Evolutionary conservation across 2,797 vertebrate species (phyloP), one percentile per base, ranked within the genome.

Genomic region (Columba guinea): DNA sequence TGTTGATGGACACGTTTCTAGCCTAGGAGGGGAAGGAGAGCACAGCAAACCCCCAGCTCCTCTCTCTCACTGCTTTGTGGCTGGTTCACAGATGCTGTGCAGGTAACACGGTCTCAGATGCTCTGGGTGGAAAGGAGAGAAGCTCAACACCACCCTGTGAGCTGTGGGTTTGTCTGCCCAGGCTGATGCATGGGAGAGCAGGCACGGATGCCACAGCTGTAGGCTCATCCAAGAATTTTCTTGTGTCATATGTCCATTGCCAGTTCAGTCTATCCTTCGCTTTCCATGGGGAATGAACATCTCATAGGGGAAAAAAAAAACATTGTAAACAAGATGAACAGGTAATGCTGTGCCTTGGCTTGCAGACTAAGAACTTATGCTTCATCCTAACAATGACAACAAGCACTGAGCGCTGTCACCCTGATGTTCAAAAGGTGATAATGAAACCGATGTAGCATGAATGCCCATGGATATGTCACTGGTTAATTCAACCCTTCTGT

Each of bases 271-370:
- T 6, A 10, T 23, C 5, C 30, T 51, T 76, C 53, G 10, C 44
- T 17, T 69, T 64, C 69, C 19, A 6, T 4, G 16, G 17, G 46
- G 41, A 53, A 53, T 2, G 37, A 58, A 15, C 27, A 62, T 3
- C 11, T 56, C 10, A 16, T 1, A 48, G 3, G 8, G 41, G 34
- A n/a, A 13, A 5, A 32, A 52, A 27, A 52, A 27, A 3, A 0
- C 27, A 2, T 0, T 5, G 34, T 32, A 39, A n/a, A 30, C 9
- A 14, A n/a, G 23, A 32, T 8, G 20, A 27, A 11, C 22, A 16
- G 12, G 4, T 26, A 7, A 16, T 23, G 22, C 23, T 17, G 56
- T 30, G 44, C 49, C 21, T 44, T 22, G 62, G 16, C n/a, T 44
- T 30, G 46, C 16, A 23, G 11, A 23, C 14, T 21, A 11, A 32